These are phyloP conservation scores for Nilaparvata lugens DNA, from an alignment of 1,140 invertebrate species.

Conservation along the genomic window DNA sequence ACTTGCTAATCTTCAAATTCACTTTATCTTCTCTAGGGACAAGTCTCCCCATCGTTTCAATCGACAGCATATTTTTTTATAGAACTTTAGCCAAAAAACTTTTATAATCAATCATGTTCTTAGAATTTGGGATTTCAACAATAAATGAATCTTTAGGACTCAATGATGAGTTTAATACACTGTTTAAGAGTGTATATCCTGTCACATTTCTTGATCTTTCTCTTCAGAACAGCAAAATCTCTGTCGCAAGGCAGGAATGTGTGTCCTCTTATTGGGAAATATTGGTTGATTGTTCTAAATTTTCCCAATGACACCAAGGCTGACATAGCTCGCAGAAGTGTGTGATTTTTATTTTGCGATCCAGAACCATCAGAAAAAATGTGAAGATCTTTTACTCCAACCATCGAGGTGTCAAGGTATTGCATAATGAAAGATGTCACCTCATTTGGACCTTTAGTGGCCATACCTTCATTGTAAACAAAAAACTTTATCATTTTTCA, in stretches of 20 bases:
- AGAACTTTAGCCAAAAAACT: neutral
- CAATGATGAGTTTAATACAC: neutral
- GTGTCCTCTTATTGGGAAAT: slow-evolving; percentile 27
- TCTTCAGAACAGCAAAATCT: slow-evolving; percentile 26
- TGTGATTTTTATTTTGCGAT: slow-evolving; percentile 22
- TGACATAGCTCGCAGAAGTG: slow-evolving; percentile 15
- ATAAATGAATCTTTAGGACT: neutral
- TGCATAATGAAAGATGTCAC: neutral
- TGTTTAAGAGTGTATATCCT: neutral
- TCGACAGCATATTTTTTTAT: neutral
- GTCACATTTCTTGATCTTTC: slow-evolving; percentile 5
- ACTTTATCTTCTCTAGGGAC: neutral
- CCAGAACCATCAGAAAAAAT: slow-evolving; percentile 19
- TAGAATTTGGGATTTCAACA: neutral
- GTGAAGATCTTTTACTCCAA: slow-evolving; percentile 6
- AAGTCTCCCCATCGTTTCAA: neutral
- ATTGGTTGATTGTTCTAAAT: slow-evolving; percentile 23
- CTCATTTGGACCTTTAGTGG: neutral
- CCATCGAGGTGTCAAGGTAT: neutral
- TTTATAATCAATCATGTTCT: neutral
- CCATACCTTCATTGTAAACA: neutral
- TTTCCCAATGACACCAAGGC: slow-evolving; percentile 9
- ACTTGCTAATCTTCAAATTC: neutral
- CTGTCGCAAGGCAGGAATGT: slow-evolving; percentile 28
- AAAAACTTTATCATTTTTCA: slow-evolving; percentile 1